These are phyloP conservation scores for Pangasius djambal DNA, from an alignment of 2,797 vertebrate genomes.

Conservation along the genomic window DNA sequence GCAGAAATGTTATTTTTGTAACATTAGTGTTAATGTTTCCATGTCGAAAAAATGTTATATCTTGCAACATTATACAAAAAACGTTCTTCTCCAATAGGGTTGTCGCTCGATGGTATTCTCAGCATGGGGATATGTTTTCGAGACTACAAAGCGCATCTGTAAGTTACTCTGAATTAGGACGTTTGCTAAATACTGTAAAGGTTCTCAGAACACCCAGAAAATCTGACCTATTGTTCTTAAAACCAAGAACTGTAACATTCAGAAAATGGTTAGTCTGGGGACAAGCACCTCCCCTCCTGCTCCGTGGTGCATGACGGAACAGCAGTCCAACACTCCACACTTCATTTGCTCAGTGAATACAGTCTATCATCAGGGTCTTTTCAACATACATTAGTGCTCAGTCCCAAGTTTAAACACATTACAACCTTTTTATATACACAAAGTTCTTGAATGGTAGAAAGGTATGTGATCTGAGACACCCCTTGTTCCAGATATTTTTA, in stretches of 20 bases:
- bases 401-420: neutral
- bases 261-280: neutral
- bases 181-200: neutral
- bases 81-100: no score
- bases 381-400: neutral
- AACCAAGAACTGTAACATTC: neutral
- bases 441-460: neutral
- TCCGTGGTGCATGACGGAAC: neutral
- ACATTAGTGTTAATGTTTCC: neutral
- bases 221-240: neutral
- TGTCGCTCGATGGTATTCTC: neutral
- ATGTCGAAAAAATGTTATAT: neutral
- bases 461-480: neutral
- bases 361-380: neutral
- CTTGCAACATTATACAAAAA: no score
- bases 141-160: no score
- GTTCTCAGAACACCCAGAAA: neutral
- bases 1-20: neutral
- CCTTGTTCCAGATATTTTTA: neutral
- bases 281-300: neutral
- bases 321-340: neutral
- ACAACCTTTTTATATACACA: neutral
- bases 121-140: neutral
- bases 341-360: neutral
- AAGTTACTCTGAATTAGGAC: neutral